These are phyloP conservation scores for Ephestia elutella DNA, from an alignment of 1,140 invertebrate species.

Conservation along the genomic window DNA sequence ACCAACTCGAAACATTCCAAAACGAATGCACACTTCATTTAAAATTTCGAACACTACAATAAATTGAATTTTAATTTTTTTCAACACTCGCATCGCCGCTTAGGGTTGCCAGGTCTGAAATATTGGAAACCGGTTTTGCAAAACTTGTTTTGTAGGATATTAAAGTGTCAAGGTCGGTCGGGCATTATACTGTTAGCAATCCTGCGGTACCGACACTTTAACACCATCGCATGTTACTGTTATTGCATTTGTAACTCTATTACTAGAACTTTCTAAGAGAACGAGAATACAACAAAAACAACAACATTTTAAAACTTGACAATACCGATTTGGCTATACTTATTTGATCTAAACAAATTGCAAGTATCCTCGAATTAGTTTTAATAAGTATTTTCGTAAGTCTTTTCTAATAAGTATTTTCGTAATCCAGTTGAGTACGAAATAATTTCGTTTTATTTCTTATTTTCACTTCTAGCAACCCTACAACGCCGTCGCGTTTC, in stretches of 20 bases:
- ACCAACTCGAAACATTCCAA: neutral
- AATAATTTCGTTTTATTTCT: too few species aligned
- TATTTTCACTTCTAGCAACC: constrained; percentile 4
- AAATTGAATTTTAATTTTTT: constrained; percentile 5
- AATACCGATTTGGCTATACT: too few species aligned
- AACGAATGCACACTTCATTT: constrained; percentile 4
- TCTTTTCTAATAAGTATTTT: too few species aligned
- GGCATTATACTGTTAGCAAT: neutral
- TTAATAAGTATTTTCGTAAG: too few species aligned
- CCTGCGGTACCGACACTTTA: neutral
- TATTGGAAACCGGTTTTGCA: neutral
- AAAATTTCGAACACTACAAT: constrained; percentile 2
- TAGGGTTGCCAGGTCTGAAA: neutral
- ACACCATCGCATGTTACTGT: too few species aligned
- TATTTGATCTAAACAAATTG: too few species aligned
- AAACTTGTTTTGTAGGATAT: neutral
- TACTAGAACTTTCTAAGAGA: too few species aligned
- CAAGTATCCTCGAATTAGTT: too few species aligned
- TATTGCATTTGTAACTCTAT: too few species aligned
- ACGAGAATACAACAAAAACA: too few species aligned
- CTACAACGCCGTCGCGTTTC: constrained; percentile 17
- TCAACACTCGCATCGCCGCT: neutral
- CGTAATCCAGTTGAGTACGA: too few species aligned
- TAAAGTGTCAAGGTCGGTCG: neutral
- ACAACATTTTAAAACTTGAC: too few species aligned